Percentiles rank a stretch among this genome's conserved stretches.
phyloP scores from a whole-genome alignment of 2,888 invertebrate species.

The Microdon myrmicae region DNA sequence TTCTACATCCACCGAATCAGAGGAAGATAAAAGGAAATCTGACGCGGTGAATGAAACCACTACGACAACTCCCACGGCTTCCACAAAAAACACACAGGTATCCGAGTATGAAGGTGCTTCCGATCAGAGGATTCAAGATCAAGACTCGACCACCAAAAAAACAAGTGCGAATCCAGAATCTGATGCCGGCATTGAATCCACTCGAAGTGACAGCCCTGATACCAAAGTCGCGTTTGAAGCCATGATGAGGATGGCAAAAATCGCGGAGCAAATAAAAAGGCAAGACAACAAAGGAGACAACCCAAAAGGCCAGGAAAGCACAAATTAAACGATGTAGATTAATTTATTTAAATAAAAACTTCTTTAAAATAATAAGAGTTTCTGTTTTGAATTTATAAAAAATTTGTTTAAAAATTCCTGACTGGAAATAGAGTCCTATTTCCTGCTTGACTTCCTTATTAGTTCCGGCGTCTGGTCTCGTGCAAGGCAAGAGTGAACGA shows the following conservation, averaged over 20 bases:
- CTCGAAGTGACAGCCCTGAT: conserved; percentile 9
- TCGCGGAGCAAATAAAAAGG: conserved; percentile 23
- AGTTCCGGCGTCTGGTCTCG: too few species aligned
- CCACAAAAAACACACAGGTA: background rate
- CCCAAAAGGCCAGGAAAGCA: too few species aligned
- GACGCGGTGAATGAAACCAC: background rate
- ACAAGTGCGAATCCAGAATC: conserved; percentile 4
- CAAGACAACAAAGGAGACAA: too few species aligned
- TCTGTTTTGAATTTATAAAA: too few species aligned
- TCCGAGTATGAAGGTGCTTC: conserved; percentile 7
- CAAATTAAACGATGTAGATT: too few species aligned
- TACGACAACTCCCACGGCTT: background rate
- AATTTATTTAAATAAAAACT: too few species aligned
- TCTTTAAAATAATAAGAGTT: too few species aligned
- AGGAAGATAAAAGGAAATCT: conserved; percentile 10
- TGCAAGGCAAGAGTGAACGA: too few species aligned
- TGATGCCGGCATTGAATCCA: too few species aligned
- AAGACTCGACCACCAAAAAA: conserved; percentile 2
- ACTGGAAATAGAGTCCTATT: too few species aligned
- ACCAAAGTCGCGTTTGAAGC: conserved; percentile 25
- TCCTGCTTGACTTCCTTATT: too few species aligned
- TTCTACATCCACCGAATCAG: conserved; percentile 4
- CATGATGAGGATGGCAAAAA: conserved; percentile 33
- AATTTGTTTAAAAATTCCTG: too few species aligned
- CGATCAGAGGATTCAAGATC: conserved; percentile 12